Evolutionary conservation across 2,888 invertebrate species (phyloP).

Genomic region (Euplagia quadripunctaria): DNA sequence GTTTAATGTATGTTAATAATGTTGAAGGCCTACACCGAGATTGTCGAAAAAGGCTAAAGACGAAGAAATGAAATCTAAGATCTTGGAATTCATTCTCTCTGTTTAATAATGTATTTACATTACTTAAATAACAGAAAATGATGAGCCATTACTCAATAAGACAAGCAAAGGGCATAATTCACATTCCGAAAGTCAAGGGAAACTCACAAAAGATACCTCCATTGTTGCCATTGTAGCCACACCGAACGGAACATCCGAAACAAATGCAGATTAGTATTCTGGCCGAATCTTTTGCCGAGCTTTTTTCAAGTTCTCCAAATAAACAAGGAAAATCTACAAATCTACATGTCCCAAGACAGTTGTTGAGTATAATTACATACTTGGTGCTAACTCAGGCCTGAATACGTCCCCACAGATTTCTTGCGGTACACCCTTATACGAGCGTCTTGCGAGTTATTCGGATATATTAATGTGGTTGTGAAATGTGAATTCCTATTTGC

Average conservation of each 20-base stretch:
- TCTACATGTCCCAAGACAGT: slow-evolving; percentile 41
- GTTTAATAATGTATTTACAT: neutral
- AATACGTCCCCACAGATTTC: slow-evolving; percentile 18
- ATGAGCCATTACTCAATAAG: neutral
- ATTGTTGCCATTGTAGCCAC: slow-evolving; percentile 17
- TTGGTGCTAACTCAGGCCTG: slow-evolving; percentile 32
- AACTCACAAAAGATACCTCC: slow-evolving; percentile 12
- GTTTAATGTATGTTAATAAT: too few relatives aligned
- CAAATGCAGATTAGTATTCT: slow-evolving; percentile 43
- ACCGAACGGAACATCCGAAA: slow-evolving; percentile 17
- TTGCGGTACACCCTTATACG: slow-evolving; percentile 24
- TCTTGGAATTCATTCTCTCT: neutral
- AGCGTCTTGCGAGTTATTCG: slow-evolving; percentile 16
- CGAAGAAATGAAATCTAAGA: neutral
- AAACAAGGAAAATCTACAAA: slow-evolving; percentile 28
- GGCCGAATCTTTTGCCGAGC: slow-evolving; percentile 13
- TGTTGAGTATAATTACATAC: slow-evolving; percentile 43
- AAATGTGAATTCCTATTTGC: slow-evolving; percentile 5
- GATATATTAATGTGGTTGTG: slow-evolving; percentile 18
- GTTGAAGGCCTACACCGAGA: too few relatives aligned
- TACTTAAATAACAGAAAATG: neutral
- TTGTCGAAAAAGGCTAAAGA: too few relatives aligned
- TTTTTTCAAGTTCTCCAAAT: slow-evolving; percentile 29
- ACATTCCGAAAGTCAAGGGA: slow-evolving; percentile 8
- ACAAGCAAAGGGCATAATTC: slow-evolving; percentile 8